Evolutionary conservation across 2,797 vertebrate genomes (phyloP), one percentile per base, ranked within the genome.

Genomic region (Astyanax mexicanus): DNA sequence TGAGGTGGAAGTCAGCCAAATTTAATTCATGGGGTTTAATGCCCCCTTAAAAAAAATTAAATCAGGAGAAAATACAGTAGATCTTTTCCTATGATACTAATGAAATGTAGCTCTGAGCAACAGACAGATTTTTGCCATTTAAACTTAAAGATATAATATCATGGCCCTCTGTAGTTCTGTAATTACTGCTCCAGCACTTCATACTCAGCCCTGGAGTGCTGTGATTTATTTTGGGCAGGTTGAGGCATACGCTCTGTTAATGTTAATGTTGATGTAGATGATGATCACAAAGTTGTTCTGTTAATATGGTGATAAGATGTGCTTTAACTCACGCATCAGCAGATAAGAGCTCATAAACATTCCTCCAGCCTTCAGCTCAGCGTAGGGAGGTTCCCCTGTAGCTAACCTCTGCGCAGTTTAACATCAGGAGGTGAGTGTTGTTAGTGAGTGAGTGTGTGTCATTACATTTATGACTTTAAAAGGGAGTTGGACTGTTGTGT

Each of bases 301-400:
- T 66, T 44, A 47, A 52, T 52, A 42, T 45, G 42, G 23, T 69
- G 51, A 75, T 47, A 68, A 19, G 47, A 58, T 68, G 21, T 35
- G 17, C 25, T 68, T 65, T 35, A 72, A 25, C 45, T 11, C 52
- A 69, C 13, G 37, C 27, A 19, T 23, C 17, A 47, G 27, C 60
- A 76, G 81, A 83, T 81, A 81, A 71, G 38, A 25, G 27, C 60
- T 32, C 21, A 68, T 85, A 81, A 80, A 80, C 54, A 60, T 40
- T 29, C 19, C 62, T 60, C 52, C 12, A 32, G 45, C 32, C 17
- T 49, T 40, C 37, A 10, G n/a, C 35, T 45, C 21, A 54, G 38
- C 19, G 47, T 35, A 25, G 62, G 55, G 10, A 60, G 37, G 19
- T 64, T 45, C 17, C 37, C 23, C 55, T 49, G 23, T 7, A 66